Evolutionary conservation across 2,888 invertebrate genomes (phyloP).

Genomic region (Rhagium mordax): DNA sequence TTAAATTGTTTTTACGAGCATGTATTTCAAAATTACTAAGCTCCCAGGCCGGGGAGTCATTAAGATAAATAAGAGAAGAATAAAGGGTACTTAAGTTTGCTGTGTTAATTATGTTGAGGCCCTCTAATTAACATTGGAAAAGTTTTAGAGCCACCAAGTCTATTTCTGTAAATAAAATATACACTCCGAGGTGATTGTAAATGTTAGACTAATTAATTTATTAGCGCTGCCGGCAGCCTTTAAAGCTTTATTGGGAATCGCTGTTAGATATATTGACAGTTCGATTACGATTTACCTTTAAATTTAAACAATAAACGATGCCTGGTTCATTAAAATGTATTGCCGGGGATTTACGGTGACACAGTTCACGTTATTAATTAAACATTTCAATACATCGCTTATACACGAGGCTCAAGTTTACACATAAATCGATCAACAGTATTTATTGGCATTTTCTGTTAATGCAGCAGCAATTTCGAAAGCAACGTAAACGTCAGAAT

Average conservation of each 20-base stretch:
- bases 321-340: not conserved
- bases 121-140: slow-evolving; percentile 24
- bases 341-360: slow-evolving; percentile 1
- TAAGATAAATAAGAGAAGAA: slow-evolving; percentile 17
- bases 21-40: not conserved
- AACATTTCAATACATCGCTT: not conserved
- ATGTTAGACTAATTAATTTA: slow-evolving; percentile 23
- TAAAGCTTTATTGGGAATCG: not conserved
- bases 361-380: slow-evolving; percentile 1
- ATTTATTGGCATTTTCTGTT: no score
- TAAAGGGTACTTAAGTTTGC: slow-evolving; percentile 25
- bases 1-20: not conserved
- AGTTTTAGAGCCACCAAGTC: slow-evolving; percentile 4
- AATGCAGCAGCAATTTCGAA: no score
- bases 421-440: not conserved
- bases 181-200: slow-evolving; percentile 5
- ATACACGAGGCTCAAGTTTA: not conserved
- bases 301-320: not conserved
- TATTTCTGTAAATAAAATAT: slow-evolving; percentile 16
- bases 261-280: not conserved
- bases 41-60: not conserved
- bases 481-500: no score
- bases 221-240: not conserved
- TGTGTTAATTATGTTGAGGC: slow-evolving; percentile 17
- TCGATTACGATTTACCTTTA: slow-evolving; percentile 5